A percentile compares a stretch with the other conserved stretches of the same genome.
These are phyloP conservation scores for Cantharis flavilabris DNA, from an alignment of 2,888 invertebrate genomes.

Conservation along the genomic window DNA sequence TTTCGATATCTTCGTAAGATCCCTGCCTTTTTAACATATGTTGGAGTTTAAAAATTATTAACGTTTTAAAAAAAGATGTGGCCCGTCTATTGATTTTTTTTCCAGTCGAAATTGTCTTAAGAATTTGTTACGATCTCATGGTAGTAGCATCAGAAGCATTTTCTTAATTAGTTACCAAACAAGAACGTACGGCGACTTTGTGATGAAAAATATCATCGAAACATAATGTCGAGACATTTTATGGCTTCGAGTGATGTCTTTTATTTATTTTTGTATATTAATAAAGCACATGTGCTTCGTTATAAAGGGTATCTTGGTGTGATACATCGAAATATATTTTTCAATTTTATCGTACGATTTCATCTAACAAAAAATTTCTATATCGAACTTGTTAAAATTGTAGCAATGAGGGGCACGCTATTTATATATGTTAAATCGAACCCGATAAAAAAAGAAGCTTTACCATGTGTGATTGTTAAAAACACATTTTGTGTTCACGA, in stretches of 20 bases:
- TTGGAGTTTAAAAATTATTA: constrained; percentile 26
- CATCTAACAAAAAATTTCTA: background rate
- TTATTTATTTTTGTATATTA: constrained; percentile 31
- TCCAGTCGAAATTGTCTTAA: constrained; percentile 11
- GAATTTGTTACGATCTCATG: constrained; percentile 20
- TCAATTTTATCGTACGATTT: background rate
- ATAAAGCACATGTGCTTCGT: constrained; percentile 30
- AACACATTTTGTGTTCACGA: background rate
- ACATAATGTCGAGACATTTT: constrained; percentile 28
- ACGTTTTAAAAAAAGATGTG: constrained; percentile 24
- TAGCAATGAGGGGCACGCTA: background rate
- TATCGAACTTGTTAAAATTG: background rate
- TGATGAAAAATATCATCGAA: constrained; percentile 31
- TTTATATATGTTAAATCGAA: background rate
- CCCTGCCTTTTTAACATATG: constrained; percentile 32
- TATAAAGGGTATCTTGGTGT: constrained; percentile 19
- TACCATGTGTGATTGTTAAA: background rate
- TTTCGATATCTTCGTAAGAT: constrained; percentile 34
- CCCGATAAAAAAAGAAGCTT: background rate
- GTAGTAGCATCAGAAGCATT: constrained; percentile 14
- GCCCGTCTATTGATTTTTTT: constrained; percentile 28
- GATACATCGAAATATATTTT: constrained; percentile 11
- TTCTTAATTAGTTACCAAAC: constrained; percentile 26
- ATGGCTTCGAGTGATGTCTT: constrained; percentile 29
- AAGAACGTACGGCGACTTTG: constrained; percentile 10